Conservation (phyloP, 2,797 vertebrate species). For the Martes flavigula region DNA sequence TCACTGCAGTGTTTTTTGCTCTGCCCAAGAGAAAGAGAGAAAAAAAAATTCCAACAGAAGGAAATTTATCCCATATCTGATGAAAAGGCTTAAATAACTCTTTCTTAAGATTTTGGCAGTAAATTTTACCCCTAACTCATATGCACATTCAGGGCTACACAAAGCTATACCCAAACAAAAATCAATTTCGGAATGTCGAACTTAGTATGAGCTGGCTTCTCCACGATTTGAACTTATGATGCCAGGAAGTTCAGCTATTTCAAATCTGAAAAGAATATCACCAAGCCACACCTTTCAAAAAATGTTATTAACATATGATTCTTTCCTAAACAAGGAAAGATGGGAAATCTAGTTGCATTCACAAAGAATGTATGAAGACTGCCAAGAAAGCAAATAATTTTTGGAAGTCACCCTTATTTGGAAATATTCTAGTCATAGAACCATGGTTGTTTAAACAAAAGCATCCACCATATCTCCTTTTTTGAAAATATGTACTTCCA, state of each 20-base stretch:
- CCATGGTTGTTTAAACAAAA: slow-evolving; percentile 69
- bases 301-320: slow-evolving; percentile 56
- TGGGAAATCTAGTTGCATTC: slow-evolving; percentile 71
- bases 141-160: not conserved
- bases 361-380: slow-evolving; percentile 70
- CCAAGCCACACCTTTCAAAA: slow-evolving; percentile 63
- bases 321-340: slow-evolving; percentile 64
- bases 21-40: not conserved
- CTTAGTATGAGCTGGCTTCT: slow-evolving; percentile 21
- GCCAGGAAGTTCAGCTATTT: slow-evolving; percentile 59
- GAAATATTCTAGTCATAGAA: slow-evolving; percentile 66
- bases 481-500: slow-evolving; percentile 60
- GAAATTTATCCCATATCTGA: slow-evolving; percentile 40
- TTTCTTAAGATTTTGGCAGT: slow-evolving; percentile 45
- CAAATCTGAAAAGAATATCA: slow-evolving; percentile 65
- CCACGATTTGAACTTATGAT: slow-evolving; percentile 32
- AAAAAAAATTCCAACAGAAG: not conserved
- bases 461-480: slow-evolving; percentile 52
- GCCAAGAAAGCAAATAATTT: slow-evolving; percentile 74
- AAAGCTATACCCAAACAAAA: slow-evolving; percentile 40
- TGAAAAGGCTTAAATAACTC: slow-evolving; percentile 20
- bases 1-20: not conserved
- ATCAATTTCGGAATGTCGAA: slow-evolving; percentile 10
- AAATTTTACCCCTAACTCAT: not conserved
- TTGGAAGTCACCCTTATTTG: slow-evolving; percentile 74